Evolutionary conservation across 2,797 vertebrate species (phyloP).

Genomic region (Manis javanica): DNA sequence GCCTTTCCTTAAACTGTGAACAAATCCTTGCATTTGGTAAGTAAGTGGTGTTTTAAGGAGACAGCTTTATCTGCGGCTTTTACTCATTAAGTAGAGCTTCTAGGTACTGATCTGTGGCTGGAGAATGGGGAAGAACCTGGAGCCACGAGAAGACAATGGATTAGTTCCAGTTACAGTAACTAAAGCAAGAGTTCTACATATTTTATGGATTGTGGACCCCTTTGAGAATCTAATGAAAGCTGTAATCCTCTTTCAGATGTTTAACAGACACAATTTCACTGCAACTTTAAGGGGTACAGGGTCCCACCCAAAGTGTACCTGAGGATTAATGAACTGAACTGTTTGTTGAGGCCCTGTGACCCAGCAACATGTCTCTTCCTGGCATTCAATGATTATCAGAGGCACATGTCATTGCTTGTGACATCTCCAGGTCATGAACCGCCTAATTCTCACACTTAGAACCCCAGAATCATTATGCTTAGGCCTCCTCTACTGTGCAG

Average conservation of each 20-base stretch:
- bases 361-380: neutral
- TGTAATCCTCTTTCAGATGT: neutral
- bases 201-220: neutral
- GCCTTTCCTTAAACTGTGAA: neutral
- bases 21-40: constrained; percentile 29
- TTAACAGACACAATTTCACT: neutral
- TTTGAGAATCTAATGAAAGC: neutral
- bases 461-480: neutral
- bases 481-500: constrained; percentile 83
- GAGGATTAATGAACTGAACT: neutral
- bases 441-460: neutral
- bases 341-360: neutral
- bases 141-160: neutral
- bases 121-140: neutral
- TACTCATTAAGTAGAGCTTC: neutral
- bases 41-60: neutral
- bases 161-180: constrained; percentile 1
- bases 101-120: neutral
- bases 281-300: neutral
- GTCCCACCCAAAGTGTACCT: neutral
- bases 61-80: neutral
- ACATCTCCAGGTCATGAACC: neutral
- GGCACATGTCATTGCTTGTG: neutral
- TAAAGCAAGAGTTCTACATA: constrained; percentile 15
- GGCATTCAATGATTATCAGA: neutral